Percentiles rank a stretch among this genome's conserved stretches.
Conservation (phyloP, 2,113 vertebrate species). For the Mustela lutreola region DNA sequence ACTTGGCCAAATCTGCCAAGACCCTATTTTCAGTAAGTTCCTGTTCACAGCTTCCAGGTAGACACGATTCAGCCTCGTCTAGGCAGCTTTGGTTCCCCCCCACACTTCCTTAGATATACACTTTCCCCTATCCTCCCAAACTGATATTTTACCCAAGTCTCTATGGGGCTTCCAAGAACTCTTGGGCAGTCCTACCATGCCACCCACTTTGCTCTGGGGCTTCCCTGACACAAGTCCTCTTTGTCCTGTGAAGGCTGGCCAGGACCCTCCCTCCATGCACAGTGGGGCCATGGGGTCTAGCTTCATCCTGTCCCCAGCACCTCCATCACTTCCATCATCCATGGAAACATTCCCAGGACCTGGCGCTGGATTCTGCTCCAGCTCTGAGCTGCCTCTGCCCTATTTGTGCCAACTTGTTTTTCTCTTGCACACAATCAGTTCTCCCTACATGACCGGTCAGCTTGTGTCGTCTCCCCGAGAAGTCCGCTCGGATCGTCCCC, state of each 20-base stretch:
- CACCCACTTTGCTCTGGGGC: background rate
- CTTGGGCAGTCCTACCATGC: background rate
- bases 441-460: background rate
- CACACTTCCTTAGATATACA: accelerated
- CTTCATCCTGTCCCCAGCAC: background rate
- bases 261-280: too few species aligned
- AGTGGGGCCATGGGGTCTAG: accelerated
- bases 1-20: background rate
- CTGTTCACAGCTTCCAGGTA: accelerated
- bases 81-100: background rate
- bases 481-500: too few species aligned
- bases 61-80: accelerated
- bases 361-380: too few species aligned
- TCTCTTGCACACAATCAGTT: background rate
- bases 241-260: background rate
- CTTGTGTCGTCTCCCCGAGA: background rate
- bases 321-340: background rate
- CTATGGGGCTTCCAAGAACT: accelerated
- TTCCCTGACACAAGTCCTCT: background rate
- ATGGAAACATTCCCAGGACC: background rate
- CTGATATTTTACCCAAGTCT: too few species aligned
- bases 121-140: background rate
- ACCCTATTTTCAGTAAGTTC: background rate
- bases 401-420: background rate
- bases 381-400: background rate